Evolutionary conservation across 2,797 vertebrate species (phyloP), one percentile per base, ranked within the genome.

Genomic region (Leucoraja ocellata): DNA sequence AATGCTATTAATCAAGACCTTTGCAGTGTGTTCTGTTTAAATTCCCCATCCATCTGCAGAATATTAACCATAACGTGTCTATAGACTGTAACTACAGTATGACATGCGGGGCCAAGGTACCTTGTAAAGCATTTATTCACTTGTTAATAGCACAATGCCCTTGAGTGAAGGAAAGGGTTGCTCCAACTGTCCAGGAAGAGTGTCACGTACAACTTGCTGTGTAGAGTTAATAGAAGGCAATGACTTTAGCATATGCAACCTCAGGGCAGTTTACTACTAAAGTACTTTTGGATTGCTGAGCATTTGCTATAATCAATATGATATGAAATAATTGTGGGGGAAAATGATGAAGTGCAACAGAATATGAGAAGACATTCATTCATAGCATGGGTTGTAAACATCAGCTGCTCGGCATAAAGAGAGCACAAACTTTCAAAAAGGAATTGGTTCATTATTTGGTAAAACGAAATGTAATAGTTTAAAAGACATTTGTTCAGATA

Each of bases 21-120:
- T 76, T 92, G 25, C 90, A 76, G 68, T 92, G n/a, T 74, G 71
- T 76, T 92, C 36, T 76, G 71, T 76, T 92, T 74, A 92, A 92
- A 92, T 92, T 92, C 90, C 25, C 90, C 71, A 92, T 92, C 90
- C 71, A 92, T 92, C 90, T 92, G 71, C 90, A 54, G 90, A 54
- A 92, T 92, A 92, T 92, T 92, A 92, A 92, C 90, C 90, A 74
- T 73, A 74, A 92, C 90, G 76, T 76, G 90, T 76, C 90, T 76
- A 76, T 88, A 76, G 76, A 92, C 90, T 54, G 73, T 71, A 92
- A 58, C 90, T 28, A 92, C 68, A 54, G 71, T 92, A n/a, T 28
- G 90, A 73, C 71, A 91, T 73, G 71, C n/a, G 68, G 9, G 46
- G 71, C 90, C 90, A 46, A 74, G 68, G 9, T 74, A 92, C 14